Evolutionary conservation across 2,888 invertebrate genomes (phyloP), one percentile per base, ranked within the genome.

Genomic region (Watsonalla cultraria): DNA sequence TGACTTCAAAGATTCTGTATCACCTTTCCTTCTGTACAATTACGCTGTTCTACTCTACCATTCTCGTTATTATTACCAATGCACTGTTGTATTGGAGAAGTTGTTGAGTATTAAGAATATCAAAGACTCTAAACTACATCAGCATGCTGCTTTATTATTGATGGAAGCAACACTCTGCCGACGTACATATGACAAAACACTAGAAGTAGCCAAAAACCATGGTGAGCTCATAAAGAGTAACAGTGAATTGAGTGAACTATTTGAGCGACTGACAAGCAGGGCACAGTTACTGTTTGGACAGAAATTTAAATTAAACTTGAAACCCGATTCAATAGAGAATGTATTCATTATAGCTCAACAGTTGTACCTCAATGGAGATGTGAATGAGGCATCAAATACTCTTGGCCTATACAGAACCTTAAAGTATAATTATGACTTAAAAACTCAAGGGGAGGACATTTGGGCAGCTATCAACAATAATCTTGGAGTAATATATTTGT

Each of bases 1-100:
- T 7, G 90, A 90, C 54, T 68, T 82, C 0, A 84, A 81, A 60
- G 91, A 90, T 52, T 66, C 78, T 0, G 73, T 65, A 47, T 77
- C 80, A 56, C 88, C 87, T 0, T 86, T 81, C 60, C 72, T 95
- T 52, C 92, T 94, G 65, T 97, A 94, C 82, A 97, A 96, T 78
- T 95, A 96, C 75, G 96, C 96, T 7, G 93, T 97, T 5, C 70
- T 96, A 45, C 86, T 95, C 7, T 96, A 94, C 78, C 96, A 96
- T 70, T 93, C 94, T 7, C 92, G 93, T 56, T 95, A 96, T 73
- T 96, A 95, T 74, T 93, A 93, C 51, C 92, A 93, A 61, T 94
- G 96, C 9, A 88, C 81, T 7, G 80, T 80, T 0, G 66, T 91
- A 47, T 60, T 91, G 51, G 90, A 91, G 54, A 85, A 84, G 54